These are phyloP conservation scores for mouse (Mus musculus) DNA, from an alignment of 2,113 vertebrate genomes.

Conservation along the genomic window DNA sequence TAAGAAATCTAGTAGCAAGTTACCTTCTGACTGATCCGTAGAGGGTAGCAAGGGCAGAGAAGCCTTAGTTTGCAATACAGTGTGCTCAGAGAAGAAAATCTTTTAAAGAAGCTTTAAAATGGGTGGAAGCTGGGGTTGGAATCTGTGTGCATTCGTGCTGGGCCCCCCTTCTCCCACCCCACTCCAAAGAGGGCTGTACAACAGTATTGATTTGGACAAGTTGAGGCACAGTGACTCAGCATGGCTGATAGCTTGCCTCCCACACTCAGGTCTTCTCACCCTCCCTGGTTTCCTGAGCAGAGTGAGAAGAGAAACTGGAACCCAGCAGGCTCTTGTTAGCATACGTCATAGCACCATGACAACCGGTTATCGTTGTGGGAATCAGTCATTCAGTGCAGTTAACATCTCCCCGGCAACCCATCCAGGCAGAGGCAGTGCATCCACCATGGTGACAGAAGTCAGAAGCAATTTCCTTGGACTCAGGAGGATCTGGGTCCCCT, in stretches of 20 bases:
- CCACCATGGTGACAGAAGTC: conserved; percentile 51
- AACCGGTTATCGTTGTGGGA: conserved; percentile 43
- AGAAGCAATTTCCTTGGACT: conserved; percentile 32
- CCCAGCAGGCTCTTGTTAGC: conserved; percentile 28
- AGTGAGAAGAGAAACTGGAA: conserved; percentile 1
- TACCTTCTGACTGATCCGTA: not conserved
- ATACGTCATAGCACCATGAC: conserved; percentile 44
- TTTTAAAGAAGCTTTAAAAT: conserved; percentile 91
- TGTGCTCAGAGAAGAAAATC: conserved; percentile 87
- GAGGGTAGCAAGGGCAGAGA: not conserved
- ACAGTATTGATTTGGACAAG: not conserved
- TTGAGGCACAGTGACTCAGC: conserved; percentile 39
- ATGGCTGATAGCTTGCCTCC: not conserved
- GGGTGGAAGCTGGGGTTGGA: not conserved
- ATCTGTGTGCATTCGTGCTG: not conserved
- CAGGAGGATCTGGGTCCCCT: not conserved
- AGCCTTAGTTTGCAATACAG: conserved; percentile 84
- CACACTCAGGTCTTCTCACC: not conserved
- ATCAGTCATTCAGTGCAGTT: conserved; percentile 49
- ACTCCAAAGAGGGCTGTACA: not conserved
- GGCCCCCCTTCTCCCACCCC: not conserved
- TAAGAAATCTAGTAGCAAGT: not conserved
- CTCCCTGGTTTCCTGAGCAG: not conserved
- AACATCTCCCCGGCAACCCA: conserved; percentile 54
- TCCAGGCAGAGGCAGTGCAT: not conserved